Percentiles rank a stretch among this genome's conserved stretches.
Evolutionary conservation across 2,888 invertebrate genomes (phyloP).

Genomic region (Hybos culiciformis): DNA sequence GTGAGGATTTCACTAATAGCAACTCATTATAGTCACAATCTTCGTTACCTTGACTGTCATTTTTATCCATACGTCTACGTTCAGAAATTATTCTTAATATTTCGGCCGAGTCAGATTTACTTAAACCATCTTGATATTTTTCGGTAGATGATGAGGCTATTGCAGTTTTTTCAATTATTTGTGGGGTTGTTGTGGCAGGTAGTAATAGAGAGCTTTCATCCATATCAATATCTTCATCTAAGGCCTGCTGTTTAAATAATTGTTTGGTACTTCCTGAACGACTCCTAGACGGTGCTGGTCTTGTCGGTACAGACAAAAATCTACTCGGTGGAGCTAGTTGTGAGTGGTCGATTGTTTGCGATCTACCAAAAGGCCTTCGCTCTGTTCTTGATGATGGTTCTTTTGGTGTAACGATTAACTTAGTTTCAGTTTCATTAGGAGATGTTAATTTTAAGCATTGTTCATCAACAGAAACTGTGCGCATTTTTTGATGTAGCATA

Average conservation of each 20-base stretch:
- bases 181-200: slow-evolving; percentile 19
- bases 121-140: slow-evolving; percentile 17
- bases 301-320: slow-evolving; percentile 27
- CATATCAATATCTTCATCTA: slow-evolving; percentile 39
- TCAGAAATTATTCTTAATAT: slow-evolving; percentile 35
- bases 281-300: slow-evolving; percentile 31
- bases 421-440: not conserved
- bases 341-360: slow-evolving; percentile 30
- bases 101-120: slow-evolving; percentile 34
- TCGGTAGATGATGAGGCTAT: slow-evolving; percentile 10
- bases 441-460: not conserved
- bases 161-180: slow-evolving; percentile 5
- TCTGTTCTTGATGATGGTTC: slow-evolving; percentile 12
- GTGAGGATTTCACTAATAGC: slow-evolving; percentile 30
- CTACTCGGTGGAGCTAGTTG: slow-evolving; percentile 22
- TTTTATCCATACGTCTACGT: slow-evolving; percentile 32
- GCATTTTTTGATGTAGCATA: not conserved
- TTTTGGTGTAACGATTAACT: slow-evolving; percentile 11
- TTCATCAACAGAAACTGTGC: not conserved
- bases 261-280: slow-evolving; percentile 42
- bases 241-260: slow-evolving; percentile 42
- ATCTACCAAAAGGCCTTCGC: slow-evolving; percentile 29
- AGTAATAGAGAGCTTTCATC: slow-evolving; percentile 40
- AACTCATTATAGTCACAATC: slow-evolving; percentile 35
- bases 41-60: slow-evolving; percentile 31